Evolutionary conservation across 2,888 invertebrate genomes (phyloP), one percentile per base, ranked within the genome.

Genomic region (Molorchus minor): DNA sequence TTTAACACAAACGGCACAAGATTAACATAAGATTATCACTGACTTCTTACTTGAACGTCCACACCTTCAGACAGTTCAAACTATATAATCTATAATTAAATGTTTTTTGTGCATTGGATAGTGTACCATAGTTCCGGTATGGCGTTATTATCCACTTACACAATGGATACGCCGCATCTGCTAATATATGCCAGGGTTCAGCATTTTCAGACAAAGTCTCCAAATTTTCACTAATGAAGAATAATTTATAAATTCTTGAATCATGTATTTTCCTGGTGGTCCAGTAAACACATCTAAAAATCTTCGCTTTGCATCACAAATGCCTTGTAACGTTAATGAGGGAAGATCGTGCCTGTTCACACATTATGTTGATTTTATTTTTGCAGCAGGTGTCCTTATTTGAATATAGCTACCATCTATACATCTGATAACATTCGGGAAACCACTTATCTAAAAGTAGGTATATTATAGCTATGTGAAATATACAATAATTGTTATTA

Each of bases 41-140:
- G n/a, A n/a, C n/a, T n/a, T n/a, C n/a, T n/a, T n/a, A n/a, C n/a
- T n/a, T n/a, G n/a, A n/a, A n/a, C n/a, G n/a, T n/a, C n/a, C n/a
- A n/a, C n/a, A n/a, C n/a, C n/a, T n/a, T n/a, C n/a, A n/a, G n/a
- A n/a, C n/a, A n/a, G n/a, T n/a, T n/a, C n/a, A n/a, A n/a, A n/a
- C n/a, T n/a, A n/a, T n/a, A n/a, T 46, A 74, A 68, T 16, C 61
- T 71, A 33, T 62, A 52, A 55, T 77, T 77, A 47, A 77, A 15
- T 46, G n/a, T 41, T 52, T 35, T 67, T 62, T 76, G 58, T 3
- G 49, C 46, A 12, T 57, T 35, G 2, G 64, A 71, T 17, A 77
- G 54, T 20, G 64, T 68, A 3, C 70, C 75, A 62, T 65, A 67
- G 33, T 74, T 68, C 47, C 57, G 56, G 52, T 67, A 76, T 12